These are phyloP conservation scores for Neoitamus cyanurus DNA, from an alignment of 2,888 invertebrate genomes.

Conservation along the genomic window DNA sequence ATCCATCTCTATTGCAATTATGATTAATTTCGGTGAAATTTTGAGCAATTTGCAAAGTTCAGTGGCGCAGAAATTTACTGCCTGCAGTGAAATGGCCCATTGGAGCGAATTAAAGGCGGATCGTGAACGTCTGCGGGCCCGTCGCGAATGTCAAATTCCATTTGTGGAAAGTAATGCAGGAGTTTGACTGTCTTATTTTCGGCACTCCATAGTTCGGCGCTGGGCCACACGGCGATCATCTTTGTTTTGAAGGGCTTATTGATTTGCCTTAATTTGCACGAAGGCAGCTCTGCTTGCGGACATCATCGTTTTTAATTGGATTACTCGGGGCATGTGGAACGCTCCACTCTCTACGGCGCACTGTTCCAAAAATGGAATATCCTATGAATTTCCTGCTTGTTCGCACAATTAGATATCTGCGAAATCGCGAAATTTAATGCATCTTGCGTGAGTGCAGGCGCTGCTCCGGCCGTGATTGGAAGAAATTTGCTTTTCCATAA, in stretches of 20 bases:
- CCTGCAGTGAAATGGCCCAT: neutral
- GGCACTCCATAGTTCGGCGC: neutral
- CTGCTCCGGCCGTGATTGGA: neutral
- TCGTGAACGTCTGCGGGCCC: neutral
- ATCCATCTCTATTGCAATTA: conserved; percentile 17
- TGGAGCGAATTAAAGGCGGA: neutral
- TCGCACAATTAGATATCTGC: neutral
- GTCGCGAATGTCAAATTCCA: conserved; percentile 34
- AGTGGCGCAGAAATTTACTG: neutral
- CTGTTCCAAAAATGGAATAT: neutral
- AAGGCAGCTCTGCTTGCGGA: neutral
- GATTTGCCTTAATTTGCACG: conserved; percentile 5
- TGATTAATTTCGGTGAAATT: conserved; percentile 13
- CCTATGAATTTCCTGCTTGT: neutral
- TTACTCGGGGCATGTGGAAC: neutral
- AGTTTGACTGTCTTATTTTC: neutral
- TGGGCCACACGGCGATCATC: neutral
- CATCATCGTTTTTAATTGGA: conserved; percentile 21
- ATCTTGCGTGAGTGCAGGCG: neutral
- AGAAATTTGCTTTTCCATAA: neutral
- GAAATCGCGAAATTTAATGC: no score
- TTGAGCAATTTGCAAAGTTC: neutral
- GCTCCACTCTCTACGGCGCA: neutral
- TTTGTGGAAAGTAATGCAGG: neutral
- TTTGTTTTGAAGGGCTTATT: conserved; percentile 17